Conservation (phyloP, 2,113 vertebrate genomes). For the Lophochroa leadbeateri region DNA sequence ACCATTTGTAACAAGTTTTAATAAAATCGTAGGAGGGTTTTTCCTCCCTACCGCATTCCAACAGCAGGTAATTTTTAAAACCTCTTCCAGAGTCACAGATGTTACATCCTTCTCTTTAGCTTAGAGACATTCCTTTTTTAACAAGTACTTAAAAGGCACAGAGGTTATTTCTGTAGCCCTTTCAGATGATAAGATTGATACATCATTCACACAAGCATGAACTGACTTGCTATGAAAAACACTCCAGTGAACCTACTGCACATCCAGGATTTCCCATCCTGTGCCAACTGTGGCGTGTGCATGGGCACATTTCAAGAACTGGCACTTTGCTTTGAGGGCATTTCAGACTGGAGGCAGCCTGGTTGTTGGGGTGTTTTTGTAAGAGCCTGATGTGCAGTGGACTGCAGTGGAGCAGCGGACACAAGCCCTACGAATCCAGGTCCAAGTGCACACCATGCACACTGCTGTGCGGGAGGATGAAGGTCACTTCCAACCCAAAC, state of each 20-base stretch:
- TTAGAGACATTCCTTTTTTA: background rate
- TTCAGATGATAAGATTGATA: background rate
- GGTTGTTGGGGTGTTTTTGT: background rate
- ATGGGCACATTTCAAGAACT: fast-evolving
- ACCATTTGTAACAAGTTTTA: constrained; percentile 3
- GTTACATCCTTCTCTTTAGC: background rate
- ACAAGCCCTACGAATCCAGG: background rate
- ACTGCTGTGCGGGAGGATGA: fast-evolving
- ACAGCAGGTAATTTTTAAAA: background rate
- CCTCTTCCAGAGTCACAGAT: background rate
- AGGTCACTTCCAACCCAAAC: background rate
- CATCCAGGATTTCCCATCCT: background rate
- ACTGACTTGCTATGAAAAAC: background rate
- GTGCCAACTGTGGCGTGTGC: background rate
- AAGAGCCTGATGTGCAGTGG: background rate
- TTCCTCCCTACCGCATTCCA: background rate
- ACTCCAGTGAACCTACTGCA: fast-evolving
- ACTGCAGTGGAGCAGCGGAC: fast-evolving
- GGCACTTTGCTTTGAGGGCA: background rate
- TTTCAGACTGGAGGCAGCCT: fast-evolving
- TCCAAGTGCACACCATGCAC: fast-evolving
- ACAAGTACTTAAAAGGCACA: background rate
- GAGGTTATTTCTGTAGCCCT: background rate
- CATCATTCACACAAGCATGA: fast-evolving
- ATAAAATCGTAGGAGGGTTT: background rate